Evolutionary conservation across 2,888 invertebrate species (phyloP).

Genomic region (Eilema depressum): DNA sequence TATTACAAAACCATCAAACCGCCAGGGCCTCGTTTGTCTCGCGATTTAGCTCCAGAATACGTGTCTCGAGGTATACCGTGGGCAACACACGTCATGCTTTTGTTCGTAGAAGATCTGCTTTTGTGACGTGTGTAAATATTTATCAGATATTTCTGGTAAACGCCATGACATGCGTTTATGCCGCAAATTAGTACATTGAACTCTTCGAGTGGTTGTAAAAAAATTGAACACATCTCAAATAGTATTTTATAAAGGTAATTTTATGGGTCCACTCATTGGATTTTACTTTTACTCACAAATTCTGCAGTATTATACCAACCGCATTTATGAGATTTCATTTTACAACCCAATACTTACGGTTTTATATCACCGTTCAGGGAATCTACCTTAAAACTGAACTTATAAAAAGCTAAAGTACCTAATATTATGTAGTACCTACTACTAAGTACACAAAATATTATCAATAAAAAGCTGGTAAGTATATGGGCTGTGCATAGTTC

Average conservation of each 20-base stretch:
- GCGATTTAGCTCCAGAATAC: too few species aligned
- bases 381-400: conserved; percentile 24
- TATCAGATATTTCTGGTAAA: conserved; percentile 70
- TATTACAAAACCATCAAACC: too few species aligned
- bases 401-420: conserved; percentile 18
- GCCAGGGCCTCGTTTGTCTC: too few species aligned
- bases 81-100: conserved; percentile 56
- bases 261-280: conserved; percentile 19
- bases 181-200: conserved; percentile 65
- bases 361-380: conserved; percentile 29
- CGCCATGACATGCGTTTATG: conserved; percentile 57
- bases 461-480: neutral
- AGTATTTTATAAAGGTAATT: conserved; percentile 23
- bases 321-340: conserved; percentile 20
- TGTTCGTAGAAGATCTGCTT: conserved; percentile 49
- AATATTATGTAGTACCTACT: conserved; percentile 16
- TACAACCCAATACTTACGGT: conserved; percentile 18
- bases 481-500: neutral
- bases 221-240: conserved; percentile 26
- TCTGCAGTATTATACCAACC: conserved; percentile 6
- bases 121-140: conserved; percentile 67
- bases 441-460: conserved; percentile 20
- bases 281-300: conserved; percentile 18
- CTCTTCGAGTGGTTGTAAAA: conserved; percentile 47
- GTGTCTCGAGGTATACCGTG: too few species aligned